Evolutionary conservation across 2,888 invertebrate species (phyloP).

Genomic region (Epirrhoe tristata): DNA sequence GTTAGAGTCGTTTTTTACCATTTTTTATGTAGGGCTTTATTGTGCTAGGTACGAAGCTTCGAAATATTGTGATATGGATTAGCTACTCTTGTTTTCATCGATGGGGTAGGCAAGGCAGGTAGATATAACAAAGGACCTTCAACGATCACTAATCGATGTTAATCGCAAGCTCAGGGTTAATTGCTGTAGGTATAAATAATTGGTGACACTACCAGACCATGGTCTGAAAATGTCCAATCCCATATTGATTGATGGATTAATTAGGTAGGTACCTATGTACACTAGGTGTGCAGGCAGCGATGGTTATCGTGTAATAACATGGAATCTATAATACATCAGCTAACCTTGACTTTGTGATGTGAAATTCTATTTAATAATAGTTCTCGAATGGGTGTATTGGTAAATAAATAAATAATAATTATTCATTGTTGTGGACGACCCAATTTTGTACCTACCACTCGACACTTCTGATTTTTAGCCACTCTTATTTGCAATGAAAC

Average conservation of each 20-base stretch:
- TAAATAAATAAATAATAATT: no score
- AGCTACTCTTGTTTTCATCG: no score
- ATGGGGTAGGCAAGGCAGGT: no score
- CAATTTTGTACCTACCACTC: no score
- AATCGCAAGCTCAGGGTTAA: not conserved
- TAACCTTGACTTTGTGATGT: not conserved
- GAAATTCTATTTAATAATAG: no score
- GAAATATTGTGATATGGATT: not conserved
- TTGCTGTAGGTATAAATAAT: not conserved
- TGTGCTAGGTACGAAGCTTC: not conserved
- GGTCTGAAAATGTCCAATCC: not conserved
- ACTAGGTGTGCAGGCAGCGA: conserved; percentile 31
- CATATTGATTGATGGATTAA: not conserved
- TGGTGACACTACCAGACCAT: not conserved
- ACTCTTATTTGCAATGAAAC: no score
- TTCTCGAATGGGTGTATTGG: no score
- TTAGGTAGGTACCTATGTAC: not conserved
- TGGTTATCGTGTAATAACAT: conserved; percentile 47
- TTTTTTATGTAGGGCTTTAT: not conserved
- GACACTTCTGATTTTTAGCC: no score
- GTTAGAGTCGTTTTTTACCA: conserved; percentile 23
- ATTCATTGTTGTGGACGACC: no score
- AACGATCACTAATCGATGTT: conserved; percentile 1
- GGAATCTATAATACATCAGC: conserved; percentile 44
- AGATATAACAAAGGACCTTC: not conserved